Evolutionary conservation across 2,797 vertebrate species (phyloP).

Genomic region (Artibeus lituratus): DNA sequence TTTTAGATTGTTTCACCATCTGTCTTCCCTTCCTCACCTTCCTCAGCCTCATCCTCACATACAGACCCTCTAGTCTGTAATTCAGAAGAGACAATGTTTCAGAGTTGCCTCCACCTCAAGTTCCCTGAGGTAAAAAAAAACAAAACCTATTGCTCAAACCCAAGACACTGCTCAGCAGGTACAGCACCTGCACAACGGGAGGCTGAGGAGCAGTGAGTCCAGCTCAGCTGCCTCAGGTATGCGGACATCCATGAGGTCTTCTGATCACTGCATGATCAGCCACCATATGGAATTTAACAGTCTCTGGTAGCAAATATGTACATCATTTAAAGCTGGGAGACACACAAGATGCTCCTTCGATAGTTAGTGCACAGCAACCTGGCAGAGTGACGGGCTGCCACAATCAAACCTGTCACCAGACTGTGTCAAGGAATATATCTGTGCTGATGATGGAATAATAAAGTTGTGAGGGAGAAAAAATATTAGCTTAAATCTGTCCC

Average conservation of each 20-base stretch:
- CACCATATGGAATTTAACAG: neutral
- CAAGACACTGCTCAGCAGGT: neutral
- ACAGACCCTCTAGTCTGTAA: neutral
- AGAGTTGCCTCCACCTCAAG: neutral
- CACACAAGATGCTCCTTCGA: neutral
- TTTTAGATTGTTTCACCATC: neutral
- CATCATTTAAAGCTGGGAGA: neutral
- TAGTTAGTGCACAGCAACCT: neutral
- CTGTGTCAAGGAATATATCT: neutral
- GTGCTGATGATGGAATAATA: neutral
- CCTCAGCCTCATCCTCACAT: neutral
- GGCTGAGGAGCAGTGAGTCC: neutral
- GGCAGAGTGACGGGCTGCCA: neutral
- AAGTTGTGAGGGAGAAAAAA: constrained; percentile 44
- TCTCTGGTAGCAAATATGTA: neutral
- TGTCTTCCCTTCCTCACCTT: neutral
- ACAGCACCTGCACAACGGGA: neutral
- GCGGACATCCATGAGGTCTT: neutral
- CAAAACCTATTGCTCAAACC: neutral
- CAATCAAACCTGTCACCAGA: neutral
- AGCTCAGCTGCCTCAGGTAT: neutral
- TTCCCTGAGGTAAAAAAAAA: neutral
- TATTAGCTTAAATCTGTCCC: constrained; percentile 44
- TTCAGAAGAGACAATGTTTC: neutral
- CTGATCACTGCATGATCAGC: too few species aligned